Conservation (phyloP, 2,888 invertebrate genomes). For the Pyrrhia umbra region DNA sequence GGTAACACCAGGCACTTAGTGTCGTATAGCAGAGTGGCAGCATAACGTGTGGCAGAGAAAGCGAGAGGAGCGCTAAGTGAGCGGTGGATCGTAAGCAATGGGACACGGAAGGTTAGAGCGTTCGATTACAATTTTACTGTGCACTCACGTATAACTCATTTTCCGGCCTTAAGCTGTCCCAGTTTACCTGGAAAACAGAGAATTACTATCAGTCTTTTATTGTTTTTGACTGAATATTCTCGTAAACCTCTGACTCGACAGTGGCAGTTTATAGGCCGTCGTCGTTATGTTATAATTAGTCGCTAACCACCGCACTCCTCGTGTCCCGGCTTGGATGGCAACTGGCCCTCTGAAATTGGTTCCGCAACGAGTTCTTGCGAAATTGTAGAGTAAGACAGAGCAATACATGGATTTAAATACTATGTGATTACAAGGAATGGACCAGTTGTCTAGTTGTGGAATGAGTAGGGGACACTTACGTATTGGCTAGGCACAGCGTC, state of each 20-base stretch:
- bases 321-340: constrained; percentile 39
- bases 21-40: constrained; percentile 60
- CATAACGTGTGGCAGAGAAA: constrained; percentile 66
- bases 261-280: constrained; percentile 46
- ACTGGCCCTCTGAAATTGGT: constrained; percentile 33
- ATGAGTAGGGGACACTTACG: constrained; percentile 73
- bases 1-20: constrained; percentile 62
- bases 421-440: constrained; percentile 15
- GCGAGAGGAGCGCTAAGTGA: constrained; percentile 69
- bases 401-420: constrained; percentile 10
- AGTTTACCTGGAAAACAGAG: constrained; percentile 89
- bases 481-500: constrained; percentile 89
- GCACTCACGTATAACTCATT: constrained; percentile 90
- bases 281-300: constrained; percentile 21
- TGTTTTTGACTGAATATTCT: constrained; percentile 79
- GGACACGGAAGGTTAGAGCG: constrained; percentile 73
- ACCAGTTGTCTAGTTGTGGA: constrained; percentile 40
- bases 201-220: constrained; percentile 79
- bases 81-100: constrained; percentile 71
- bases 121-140: constrained; percentile 74
- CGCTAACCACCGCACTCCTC: constrained; percentile 55
- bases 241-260: constrained; percentile 49
- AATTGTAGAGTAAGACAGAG: constrained; percentile 15
- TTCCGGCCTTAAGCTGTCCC: constrained; percentile 90
- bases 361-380: constrained; percentile 17